These are phyloP conservation scores for Cataglyphis cursor DNA, from an alignment of 2,888 invertebrate genomes.

Conservation along the genomic window DNA sequence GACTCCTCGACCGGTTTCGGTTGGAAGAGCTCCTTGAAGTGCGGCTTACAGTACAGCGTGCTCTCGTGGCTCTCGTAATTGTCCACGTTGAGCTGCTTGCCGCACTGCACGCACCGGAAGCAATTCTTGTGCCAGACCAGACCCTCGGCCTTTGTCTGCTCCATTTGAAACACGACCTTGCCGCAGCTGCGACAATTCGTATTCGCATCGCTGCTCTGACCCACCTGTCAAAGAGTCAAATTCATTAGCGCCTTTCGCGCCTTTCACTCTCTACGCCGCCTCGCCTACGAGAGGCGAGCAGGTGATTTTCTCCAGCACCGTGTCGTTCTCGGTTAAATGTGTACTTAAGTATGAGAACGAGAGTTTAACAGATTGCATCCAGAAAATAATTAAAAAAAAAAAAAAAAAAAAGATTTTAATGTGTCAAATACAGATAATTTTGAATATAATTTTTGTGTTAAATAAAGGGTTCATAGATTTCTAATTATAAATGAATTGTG, in stretches of 20 bases:
- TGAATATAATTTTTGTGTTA: no score
- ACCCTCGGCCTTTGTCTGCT: slow-evolving; percentile 97
- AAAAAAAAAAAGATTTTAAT: not conserved
- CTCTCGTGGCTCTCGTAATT: slow-evolving; percentile 97
- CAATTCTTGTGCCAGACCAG: slow-evolving; percentile 97
- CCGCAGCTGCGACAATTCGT: slow-evolving; percentile 94
- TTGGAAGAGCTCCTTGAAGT: slow-evolving; percentile 96
- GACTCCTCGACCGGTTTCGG: slow-evolving; percentile 95
- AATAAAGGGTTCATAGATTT: not conserved
- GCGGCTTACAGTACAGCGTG: slow-evolving; percentile 96
- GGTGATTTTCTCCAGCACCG: not conserved
- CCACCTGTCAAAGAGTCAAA: slow-evolving; percentile 78
- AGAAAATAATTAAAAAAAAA: not conserved
- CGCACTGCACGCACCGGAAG: slow-evolving; percentile 97
- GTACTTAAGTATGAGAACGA: not conserved
- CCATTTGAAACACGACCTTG: slow-evolving; percentile 98
- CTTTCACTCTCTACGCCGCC: not conserved
- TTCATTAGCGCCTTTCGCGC: slow-evolving; percentile 5
- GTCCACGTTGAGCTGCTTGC: slow-evolving; percentile 97
- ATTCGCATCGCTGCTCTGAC: slow-evolving; percentile 87
- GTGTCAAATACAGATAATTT: not conserved
- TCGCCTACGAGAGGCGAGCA: slow-evolving; percentile 1
- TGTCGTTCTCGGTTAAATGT: not conserved
- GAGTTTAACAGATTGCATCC: not conserved
- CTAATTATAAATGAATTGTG: not conserved